Evolutionary conservation across 2,888 invertebrate genomes (phyloP).

Genomic region (Parnassius glacialis): DNA sequence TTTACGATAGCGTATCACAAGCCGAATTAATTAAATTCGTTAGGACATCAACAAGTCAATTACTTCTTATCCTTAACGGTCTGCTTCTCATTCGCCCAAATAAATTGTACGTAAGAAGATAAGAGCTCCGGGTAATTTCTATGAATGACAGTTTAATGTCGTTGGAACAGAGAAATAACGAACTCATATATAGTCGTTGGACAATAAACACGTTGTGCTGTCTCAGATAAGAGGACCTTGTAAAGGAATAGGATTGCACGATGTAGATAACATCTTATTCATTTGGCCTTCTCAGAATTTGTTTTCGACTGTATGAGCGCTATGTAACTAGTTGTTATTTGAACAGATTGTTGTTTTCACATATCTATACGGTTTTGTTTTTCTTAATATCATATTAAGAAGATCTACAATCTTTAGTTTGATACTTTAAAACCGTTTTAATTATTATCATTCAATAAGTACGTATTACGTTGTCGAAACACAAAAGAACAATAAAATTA

Average conservation of each 20-base stretch:
- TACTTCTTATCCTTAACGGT: slow-evolving; percentile 15
- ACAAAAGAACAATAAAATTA: no score
- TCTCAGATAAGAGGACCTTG: slow-evolving; percentile 16
- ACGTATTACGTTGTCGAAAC: no score
- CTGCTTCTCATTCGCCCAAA: slow-evolving; percentile 10
- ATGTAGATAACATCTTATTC: slow-evolving; percentile 14
- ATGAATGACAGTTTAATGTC: slow-evolving; percentile 22
- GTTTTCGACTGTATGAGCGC: slow-evolving; percentile 5
- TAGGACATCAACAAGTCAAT: slow-evolving; percentile 22
- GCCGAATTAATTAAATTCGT: slow-evolving; percentile 16
- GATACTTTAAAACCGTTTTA: no score
- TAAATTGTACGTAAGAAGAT: slow-evolving; percentile 20
- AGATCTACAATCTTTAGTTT: no score
- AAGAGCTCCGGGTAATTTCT: slow-evolving; percentile 21
- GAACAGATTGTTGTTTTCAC: background rate
- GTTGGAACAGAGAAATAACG: slow-evolving; percentile 13
- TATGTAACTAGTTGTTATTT: background rate
- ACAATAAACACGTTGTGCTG: slow-evolving; percentile 18
- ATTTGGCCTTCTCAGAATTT: slow-evolving; percentile 1
- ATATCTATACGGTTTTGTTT: background rate
- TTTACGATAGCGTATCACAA: background rate
- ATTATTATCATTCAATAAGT: no score
- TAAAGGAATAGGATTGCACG: slow-evolving; percentile 3
- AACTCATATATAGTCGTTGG: slow-evolving; percentile 13
- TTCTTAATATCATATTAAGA: no score